Evolutionary conservation across 2,113 vertebrate species (phyloP).

Genomic region (Lophura nycthemera): DNA sequence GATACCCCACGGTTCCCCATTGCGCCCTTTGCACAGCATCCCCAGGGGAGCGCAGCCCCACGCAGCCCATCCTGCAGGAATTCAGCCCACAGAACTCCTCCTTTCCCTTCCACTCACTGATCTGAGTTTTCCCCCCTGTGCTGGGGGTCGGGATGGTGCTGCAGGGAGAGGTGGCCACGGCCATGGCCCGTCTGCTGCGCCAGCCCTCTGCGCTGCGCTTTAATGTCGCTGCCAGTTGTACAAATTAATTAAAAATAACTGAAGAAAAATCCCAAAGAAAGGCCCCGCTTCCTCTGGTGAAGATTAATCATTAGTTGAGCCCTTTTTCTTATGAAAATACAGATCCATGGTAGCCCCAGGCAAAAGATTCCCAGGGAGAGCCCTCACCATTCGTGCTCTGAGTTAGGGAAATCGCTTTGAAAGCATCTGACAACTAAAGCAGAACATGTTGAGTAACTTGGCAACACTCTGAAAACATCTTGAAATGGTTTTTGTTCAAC

Average conservation of each 20-base stretch:
- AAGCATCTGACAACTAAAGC: conserved; percentile 69
- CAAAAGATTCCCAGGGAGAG: conserved; percentile 70
- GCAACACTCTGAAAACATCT: conserved; percentile 68
- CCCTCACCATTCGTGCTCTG: conserved; percentile 65
- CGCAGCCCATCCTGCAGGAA: background rate
- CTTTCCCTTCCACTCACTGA: background rate
- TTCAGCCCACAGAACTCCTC: background rate
- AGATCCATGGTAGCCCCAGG: conserved; percentile 65
- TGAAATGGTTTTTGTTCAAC: conserved; percentile 61
- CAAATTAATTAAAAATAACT: conserved; percentile 73
- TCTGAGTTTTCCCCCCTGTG: background rate
- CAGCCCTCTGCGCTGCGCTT: conserved; percentile 24
- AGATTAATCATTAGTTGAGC: conserved; percentile 60
- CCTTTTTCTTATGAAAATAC: conserved; percentile 63
- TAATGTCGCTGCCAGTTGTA: conserved; percentile 64
- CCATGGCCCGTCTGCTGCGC: background rate
- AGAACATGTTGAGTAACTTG: conserved; percentile 72
- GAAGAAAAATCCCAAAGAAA: conserved; percentile 69
- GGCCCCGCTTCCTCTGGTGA: conserved; percentile 56
- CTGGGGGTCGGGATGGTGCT: background rate
- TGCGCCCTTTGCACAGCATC: background rate
- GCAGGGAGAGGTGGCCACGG: background rate
- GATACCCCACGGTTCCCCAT: accelerated
- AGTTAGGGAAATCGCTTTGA: conserved; percentile 68
- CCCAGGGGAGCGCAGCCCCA: background rate